phyloP scores from a whole-genome alignment of 2,797 vertebrate genomes.

The Chaetophractus vellerosus region DNA sequence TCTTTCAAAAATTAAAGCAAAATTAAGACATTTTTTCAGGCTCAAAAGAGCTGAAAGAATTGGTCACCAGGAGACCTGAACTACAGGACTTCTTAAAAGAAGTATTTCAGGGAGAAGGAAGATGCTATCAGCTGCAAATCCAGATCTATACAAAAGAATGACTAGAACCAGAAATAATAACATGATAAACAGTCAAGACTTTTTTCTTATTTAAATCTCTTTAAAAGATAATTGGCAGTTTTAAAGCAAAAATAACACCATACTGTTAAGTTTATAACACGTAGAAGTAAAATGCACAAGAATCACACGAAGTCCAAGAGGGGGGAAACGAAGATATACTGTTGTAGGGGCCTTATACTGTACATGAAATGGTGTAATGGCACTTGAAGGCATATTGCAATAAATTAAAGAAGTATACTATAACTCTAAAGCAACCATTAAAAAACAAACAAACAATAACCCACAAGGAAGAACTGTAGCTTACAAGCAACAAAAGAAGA shows the following conservation, averaged over 20 bases:
- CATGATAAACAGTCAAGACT: background rate
- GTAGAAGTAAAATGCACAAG: background rate
- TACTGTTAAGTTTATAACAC: background rate
- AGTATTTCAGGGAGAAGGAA: background rate
- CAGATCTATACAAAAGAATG: background rate
- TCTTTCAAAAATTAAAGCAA: background rate
- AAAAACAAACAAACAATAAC: background rate
- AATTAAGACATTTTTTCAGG: background rate
- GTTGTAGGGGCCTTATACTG: background rate
- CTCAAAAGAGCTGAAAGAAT: slow-evolving; percentile 3
- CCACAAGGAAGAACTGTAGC: background rate
- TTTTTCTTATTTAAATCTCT: background rate
- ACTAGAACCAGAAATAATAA: background rate
- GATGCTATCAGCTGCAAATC: background rate
- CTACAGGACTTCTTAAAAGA: slow-evolving; percentile 3
- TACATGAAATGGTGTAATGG: background rate
- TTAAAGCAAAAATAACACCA: slow-evolving; percentile 3
- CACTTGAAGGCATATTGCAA: background rate
- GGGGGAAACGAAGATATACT: background rate
- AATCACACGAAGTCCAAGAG: background rate
- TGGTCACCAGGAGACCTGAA: background rate
- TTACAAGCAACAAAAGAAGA: background rate
- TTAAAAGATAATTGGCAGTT: background rate
- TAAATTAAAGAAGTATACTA: background rate
- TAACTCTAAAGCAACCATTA: background rate